Conservation (phyloP, 2,888 invertebrate genomes). For the Xestia xanthographa region DNA sequence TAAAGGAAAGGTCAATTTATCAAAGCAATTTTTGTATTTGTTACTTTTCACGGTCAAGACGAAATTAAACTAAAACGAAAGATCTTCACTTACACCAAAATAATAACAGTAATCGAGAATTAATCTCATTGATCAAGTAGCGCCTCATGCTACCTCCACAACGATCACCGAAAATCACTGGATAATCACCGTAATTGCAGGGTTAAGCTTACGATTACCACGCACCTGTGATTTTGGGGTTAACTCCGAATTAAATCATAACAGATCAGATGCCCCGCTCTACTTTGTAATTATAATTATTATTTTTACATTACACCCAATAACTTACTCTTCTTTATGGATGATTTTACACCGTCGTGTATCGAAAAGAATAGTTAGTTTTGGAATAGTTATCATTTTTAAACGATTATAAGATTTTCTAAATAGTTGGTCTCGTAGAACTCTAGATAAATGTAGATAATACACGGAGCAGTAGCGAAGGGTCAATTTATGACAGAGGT, state of each 20-base stretch:
- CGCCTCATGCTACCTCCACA: constrained; percentile 29
- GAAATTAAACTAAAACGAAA: not conserved
- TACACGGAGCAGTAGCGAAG: too few relatives aligned
- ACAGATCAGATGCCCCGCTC: constrained; percentile 62
- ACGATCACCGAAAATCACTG: constrained; percentile 36
- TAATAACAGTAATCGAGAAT: constrained; percentile 49
- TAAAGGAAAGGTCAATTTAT: not conserved
- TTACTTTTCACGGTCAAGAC: not conserved
- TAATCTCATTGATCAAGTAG: constrained; percentile 60
- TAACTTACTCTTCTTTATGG: constrained; percentile 40
- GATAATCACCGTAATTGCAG: constrained; percentile 44
- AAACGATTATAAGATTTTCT: not conserved
- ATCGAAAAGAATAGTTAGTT: not conserved
- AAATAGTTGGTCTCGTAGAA: not conserved
- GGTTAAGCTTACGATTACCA: constrained; percentile 50
- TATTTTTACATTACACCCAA: constrained; percentile 71
- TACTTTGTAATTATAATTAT: constrained; percentile 65
- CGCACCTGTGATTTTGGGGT: constrained; percentile 65
- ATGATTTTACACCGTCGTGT: constrained; percentile 45
- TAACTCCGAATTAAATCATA: constrained; percentile 62
- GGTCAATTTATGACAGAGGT: too few relatives aligned
- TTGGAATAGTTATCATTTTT: not conserved
- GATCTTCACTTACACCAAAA: constrained; percentile 23
- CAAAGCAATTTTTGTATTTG: not conserved
- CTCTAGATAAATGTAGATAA: too few relatives aligned